Evolutionary conservation across 2,888 invertebrate genomes (phyloP), one percentile per base, ranked within the genome.

Genomic region (Meiosimyza decipiens): DNA sequence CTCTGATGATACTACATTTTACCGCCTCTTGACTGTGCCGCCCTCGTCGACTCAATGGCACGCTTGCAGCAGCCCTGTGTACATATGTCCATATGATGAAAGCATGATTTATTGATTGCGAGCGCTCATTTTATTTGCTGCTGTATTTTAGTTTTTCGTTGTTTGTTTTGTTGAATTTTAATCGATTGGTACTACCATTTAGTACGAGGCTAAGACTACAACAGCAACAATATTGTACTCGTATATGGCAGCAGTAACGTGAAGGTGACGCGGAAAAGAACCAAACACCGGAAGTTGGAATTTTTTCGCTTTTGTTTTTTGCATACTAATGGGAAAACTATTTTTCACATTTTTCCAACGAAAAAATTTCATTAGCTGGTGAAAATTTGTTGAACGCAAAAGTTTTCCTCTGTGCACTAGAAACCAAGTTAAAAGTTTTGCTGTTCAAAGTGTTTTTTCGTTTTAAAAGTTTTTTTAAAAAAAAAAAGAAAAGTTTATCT

Each of bases 241-340:
- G n/a, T 40, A 40, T 6, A 1, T 9, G 9, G 40, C 40, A 52
- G 40, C 70, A 63, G 13, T 40, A 47, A 50, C 28, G 51, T 63
- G 70, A 70, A 70, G 54, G 70, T 50, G 28, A 62, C 40, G 40
- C 40, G 40, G 40, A 63, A 70, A 22, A 18, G 33, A 60, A 40
- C 22, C 12, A 57, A 57, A 57, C 22, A 33, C 54, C 60, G 60
- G 69, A 59, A 69, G 60, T 40, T 40, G 40, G 4, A 40, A 40
- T 9, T 40, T 40, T 6, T 40, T 67, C 49, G 57, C 15, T 6
- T 22, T 5, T 22, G 22, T 57, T 57, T 22, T 33, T 67, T n/a
- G 57, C 49, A 57, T 11, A 40, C 16, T n/a, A 64, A 18, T 51
- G 40, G 51, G 22, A 64, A 28, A 64, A 51, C 33, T 7, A 49